Base-by-base conservation (phyloP, 2,113 vertebrate genomes). In the Gymnocephalus cernua region DNA sequence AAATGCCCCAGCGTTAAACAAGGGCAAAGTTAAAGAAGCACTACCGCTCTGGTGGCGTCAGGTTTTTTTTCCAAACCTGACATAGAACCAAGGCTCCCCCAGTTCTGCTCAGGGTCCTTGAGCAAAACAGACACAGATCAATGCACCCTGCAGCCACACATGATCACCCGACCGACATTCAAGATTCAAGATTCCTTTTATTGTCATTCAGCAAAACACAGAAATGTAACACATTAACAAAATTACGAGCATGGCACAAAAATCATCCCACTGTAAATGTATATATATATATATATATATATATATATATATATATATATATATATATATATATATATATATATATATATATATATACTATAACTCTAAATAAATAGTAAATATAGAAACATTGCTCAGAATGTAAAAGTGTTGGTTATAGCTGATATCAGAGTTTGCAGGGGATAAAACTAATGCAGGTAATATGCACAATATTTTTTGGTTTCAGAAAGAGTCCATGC, bases 111-210 rank as follows among this genome's bases (percentile, higher is more conserved):
- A 88, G 80, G 69, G 81, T 94, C 88, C 89, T 87, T 92, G 59
- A 93, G 85, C 90, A 94, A 95, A 96, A 95, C 76, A 93, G 93
- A 89, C 89, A 79, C 93, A 83, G 65, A 91, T 90, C 71, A 86
- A 92, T 85, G 65, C 84, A 84, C 58, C 85, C 73, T 90, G 77
- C 56, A 44, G 77, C 68, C 74, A 48, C 35, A 23, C 67, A 58
- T 5, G 47, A 82, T 71, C 44, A 71, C 50, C 62, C 12, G 25
- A 54, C 71, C 12, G 19, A 78, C 77, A 58, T 53, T 50, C 72
- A 41, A 41, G 35, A 38, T 38, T 32, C 6, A 32, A 32, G 8
- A 8, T 38, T 41, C 38, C 38, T 41, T 38, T 38, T 11, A 41
- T 41, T 41, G 38, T 41, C 9, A 41, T 41, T 41, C 38, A 41